Evolutionary conservation across 92 coral and sea anemone genomes (phyloP).

Genomic region (Blastomussa wellsi): DNA sequence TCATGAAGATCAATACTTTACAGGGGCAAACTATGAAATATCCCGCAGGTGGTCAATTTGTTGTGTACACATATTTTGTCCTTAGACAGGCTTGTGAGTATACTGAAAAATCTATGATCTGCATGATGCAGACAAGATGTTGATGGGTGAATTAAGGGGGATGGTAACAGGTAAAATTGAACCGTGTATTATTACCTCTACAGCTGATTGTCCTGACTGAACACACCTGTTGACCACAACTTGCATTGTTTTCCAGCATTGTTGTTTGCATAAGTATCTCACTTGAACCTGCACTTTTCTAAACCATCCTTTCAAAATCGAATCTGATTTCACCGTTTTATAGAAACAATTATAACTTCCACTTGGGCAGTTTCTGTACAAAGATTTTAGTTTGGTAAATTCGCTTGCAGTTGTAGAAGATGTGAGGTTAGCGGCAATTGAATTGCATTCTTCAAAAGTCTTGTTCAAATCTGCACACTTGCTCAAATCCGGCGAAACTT

Average conservation of each 20-base stretch:
- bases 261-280: constrained; percentile 18
- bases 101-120: too few species aligned
- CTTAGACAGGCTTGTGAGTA: too few species aligned
- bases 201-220: neutral
- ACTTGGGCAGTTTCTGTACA: constrained; percentile 28
- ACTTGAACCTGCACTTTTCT: constrained; percentile 14
- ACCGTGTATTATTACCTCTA: constrained; percentile 3
- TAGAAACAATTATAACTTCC: constrained; percentile 46
- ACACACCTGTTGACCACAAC: constrained; percentile 2
- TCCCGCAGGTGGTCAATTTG: too few species aligned
- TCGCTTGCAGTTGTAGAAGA: neutral
- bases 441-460: constrained; percentile 14
- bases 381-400: neutral
- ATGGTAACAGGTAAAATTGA: too few species aligned
- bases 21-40: too few species aligned
- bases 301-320: constrained; percentile 24
- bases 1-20: too few species aligned
- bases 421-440: neutral
- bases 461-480: neutral
- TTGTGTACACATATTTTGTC: too few species aligned
- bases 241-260: constrained; percentile 42
- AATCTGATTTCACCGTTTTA: constrained; percentile 15
- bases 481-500: neutral
- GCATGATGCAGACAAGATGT: too few species aligned
- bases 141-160: too few species aligned